Percentiles rank a stretch among this genome's conserved stretches.
phyloP scores from a whole-genome alignment of 2,888 invertebrate species.

The Hybos culiciformis region DNA sequence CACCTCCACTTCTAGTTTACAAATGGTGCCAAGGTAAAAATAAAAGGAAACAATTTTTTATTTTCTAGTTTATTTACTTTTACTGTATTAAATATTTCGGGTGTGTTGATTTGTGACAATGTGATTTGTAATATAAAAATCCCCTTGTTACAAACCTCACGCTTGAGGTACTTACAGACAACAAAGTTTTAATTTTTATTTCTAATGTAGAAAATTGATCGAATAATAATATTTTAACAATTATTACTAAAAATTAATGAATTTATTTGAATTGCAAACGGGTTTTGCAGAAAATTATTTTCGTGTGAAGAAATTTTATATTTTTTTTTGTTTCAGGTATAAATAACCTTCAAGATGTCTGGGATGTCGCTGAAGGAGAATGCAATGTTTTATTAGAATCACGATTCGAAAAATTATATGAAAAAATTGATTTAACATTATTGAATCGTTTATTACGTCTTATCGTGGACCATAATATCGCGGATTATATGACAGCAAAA shows the following conservation, averaged over 20 bases:
- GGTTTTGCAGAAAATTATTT: neutral
- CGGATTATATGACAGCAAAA: conserved; percentile 99
- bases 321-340: conserved; percentile 45
- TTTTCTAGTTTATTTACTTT: neutral
- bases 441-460: conserved; percentile 88
- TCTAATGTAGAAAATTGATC: no score
- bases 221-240: neutral
- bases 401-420: conserved; percentile 96
- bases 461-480: conserved; percentile 99
- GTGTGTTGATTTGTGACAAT: conserved; percentile 52
- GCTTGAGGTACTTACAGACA: conserved; percentile 34
- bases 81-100: conserved; percentile 26
- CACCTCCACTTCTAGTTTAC: conserved; percentile 81
- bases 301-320: no score
- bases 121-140: conserved; percentile 46
- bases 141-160: conserved; percentile 61
- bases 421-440: conserved; percentile 97
- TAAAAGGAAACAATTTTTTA: no score
- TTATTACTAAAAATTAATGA: neutral
- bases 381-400: conserved; percentile 97
- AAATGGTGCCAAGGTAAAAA: conserved; percentile 94
- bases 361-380: conserved; percentile 98
- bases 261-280: neutral
- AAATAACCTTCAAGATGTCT: conserved; percentile 94
- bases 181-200: conserved; percentile 4